Base-by-base conservation (phyloP, 2,113 vertebrate genomes). In the Vidua macroura region DNA sequence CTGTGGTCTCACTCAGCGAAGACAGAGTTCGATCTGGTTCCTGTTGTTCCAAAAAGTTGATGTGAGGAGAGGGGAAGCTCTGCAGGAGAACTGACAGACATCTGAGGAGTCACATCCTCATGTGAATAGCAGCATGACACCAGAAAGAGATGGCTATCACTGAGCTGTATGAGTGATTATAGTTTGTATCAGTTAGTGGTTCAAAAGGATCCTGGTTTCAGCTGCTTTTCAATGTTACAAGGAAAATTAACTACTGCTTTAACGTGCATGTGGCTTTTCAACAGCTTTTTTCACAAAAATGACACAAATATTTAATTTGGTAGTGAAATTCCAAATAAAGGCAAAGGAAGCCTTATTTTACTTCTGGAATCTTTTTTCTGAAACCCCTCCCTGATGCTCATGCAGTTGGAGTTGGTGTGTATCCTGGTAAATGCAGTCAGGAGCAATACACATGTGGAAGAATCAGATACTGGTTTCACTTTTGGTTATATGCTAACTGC, bases 81-180 rank as follows among this genome's bases (percentile, higher is more conserved):
- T 52, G n/a, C 35, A 64, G 86, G 72, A 93, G 78, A 60, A 74
- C 64, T 83, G 76, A 70, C 59, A 67, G 15, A 8, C 39, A 81
- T 92, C 80, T 86, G 52, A 92, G 63, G 83, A 75, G 64, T 96
- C 88, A 52, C 91, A 96, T 94, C 92, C 92, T 88, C 28, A 43
- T 88, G 91, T 81, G 88, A 93, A 96, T 63, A 82, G 83, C 86
- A 88, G 33, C 60, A 22, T 86, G 86, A 90, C 64, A 75, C 86
- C 73, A 88, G 52, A 83, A 75, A 27, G 83, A 86, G 94, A 92
- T 94, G 86, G 73, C 60, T 94, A 92, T 96, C 94, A 88, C 80
- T 0, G 0, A 88, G 58, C 68, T 84, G 30, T 84, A 88, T 94
- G 91, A 92, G 52, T 74, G 60, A 90, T 90, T 68, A 60, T 67